phyloP scores from a whole-genome alignment of 2,113 vertebrate species.

The Fukomys damarensis region DNA sequence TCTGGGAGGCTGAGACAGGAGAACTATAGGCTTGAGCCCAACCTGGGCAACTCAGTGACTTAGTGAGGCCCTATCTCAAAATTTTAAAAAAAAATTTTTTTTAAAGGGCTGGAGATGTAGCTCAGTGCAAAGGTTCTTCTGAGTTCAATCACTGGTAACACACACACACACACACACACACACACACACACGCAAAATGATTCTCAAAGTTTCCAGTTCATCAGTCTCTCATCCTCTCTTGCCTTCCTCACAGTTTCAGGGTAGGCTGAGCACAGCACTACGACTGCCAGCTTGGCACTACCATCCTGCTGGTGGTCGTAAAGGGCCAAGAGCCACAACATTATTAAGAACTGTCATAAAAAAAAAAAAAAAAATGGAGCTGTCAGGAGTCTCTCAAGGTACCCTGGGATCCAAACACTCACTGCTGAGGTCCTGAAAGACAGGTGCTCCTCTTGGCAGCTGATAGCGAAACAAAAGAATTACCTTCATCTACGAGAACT shows the following conservation, averaged over 20 bases:
- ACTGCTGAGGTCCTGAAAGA: neutral
- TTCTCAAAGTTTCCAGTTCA: neutral
- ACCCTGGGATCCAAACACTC: neutral
- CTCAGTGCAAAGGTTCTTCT: neutral
- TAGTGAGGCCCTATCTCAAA: neutral
- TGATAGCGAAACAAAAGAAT: neutral
- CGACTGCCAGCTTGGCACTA: neutral
- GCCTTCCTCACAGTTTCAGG: neutral
- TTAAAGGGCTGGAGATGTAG: neutral
- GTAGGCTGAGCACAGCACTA: neutral
- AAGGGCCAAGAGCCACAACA: neutral
- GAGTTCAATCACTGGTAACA: neutral
- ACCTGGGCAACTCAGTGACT: neutral
- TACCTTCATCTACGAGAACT: conserved; percentile 48
- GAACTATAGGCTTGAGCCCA: neutral
- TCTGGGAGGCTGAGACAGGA: neutral
- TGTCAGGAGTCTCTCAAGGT: neutral
- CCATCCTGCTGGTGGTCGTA: neutral
- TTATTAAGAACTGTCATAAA: neutral
- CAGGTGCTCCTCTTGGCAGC: neutral
- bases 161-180: neutral
- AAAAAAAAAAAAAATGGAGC: too few species aligned
- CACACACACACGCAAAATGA: neutral
- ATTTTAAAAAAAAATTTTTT: neutral
- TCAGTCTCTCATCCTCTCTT: neutral